Percentiles rank a stretch among this genome's conserved stretches.
Evolutionary conservation across 1,140 invertebrate genomes (phyloP).

Genomic region (Macrocentrus cingulum): DNA sequence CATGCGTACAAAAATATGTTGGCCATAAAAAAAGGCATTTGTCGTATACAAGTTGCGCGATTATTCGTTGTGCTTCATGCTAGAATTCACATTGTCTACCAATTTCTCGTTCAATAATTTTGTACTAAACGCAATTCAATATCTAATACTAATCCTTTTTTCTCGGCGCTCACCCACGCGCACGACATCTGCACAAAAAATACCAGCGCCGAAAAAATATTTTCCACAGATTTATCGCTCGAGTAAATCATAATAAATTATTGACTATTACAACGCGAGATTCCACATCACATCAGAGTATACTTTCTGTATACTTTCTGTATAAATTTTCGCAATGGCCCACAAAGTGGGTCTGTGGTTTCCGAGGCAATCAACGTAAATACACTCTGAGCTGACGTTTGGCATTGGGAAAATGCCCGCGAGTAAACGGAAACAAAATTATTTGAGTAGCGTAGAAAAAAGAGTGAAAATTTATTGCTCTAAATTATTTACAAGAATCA

Average conservation of each 20-base stretch:
- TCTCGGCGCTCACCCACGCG: neutral
- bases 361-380: neutral
- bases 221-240: neutral
- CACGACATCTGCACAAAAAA: neutral
- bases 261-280: neutral
- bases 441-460: conserved; percentile 28
- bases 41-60: conserved; percentile 21
- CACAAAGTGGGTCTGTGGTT: conserved; percentile 1
- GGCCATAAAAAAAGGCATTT: neutral
- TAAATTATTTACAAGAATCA: conserved; percentile 54
- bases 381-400: neutral
- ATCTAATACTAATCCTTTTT: neutral
- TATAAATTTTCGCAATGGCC: neutral
- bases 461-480: conserved; percentile 54
- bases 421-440: no score
- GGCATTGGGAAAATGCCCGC: neutral
- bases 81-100: conserved; percentile 22
- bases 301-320: neutral
- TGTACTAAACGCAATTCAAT: conserved; percentile 9
- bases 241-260: neutral
- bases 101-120: conserved; percentile 9
- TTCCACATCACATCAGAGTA: no score
- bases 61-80: conserved; percentile 22
- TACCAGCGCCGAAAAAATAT: neutral
- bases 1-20: conserved; percentile 5